These are phyloP conservation scores for Plutomurus gul DNA, from an alignment of 1,140 invertebrate species.

Conservation along the genomic window DNA sequence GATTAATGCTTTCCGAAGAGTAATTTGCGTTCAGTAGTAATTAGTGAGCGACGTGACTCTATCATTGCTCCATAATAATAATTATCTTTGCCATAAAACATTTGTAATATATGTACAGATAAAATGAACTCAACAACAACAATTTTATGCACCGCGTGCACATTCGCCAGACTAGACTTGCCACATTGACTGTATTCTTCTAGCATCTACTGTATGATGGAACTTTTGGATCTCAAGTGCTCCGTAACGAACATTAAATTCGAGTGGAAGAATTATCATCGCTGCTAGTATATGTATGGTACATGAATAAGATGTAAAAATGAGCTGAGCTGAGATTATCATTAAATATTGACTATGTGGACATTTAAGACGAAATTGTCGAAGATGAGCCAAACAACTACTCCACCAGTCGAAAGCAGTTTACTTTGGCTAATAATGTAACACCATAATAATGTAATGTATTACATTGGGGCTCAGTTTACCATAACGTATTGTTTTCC, in stretches of 20 bases:
- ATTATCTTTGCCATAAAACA: constrained; percentile 44
- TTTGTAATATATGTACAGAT: constrained; percentile 26
- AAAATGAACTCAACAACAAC: constrained; percentile 27
- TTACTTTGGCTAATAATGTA: neutral
- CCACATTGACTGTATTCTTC: too few relatives aligned
- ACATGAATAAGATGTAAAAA: too few relatives aligned
- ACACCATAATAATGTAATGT: neutral
- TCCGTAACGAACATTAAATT: too few relatives aligned
- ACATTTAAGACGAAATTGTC: neutral
- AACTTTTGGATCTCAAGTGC: too few relatives aligned
- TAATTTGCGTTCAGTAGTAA: constrained; percentile 51
- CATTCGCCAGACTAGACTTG: neutral
- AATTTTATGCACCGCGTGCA: constrained; percentile 18
- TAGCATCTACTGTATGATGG: too few relatives aligned
- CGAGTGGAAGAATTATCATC: too few relatives aligned
- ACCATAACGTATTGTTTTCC: constrained; percentile 19
- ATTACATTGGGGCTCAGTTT: neutral
- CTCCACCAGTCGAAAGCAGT: neutral
- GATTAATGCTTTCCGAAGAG: constrained; percentile 46
- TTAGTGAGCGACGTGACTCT: constrained; percentile 50
- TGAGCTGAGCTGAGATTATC: too few relatives aligned
- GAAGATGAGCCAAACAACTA: neutral
- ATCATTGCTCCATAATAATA: constrained; percentile 42
- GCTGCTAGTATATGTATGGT: too few relatives aligned
- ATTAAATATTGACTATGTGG: neutral